Evolutionary conservation across 2,888 invertebrate genomes (phyloP), one percentile per base, ranked within the genome.

Genomic region (Tortricodes alternella): DNA sequence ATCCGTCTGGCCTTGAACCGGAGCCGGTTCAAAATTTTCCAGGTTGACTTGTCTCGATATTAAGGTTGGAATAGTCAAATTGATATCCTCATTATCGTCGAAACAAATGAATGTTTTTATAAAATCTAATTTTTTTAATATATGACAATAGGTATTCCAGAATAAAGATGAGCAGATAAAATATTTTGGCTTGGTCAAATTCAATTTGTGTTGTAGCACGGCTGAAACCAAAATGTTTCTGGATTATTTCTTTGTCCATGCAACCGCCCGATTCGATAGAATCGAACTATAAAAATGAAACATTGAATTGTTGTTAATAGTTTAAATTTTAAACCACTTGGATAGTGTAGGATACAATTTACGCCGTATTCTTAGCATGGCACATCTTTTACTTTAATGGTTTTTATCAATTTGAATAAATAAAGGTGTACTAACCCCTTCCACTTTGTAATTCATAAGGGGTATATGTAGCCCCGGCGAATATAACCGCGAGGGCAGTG

Each of bases 151-250:
- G 16, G 78, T 86, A 34, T 87, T 75, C 59, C 92, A 75, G n/a
- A 93, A 92, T 2, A 77, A 64, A 37, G 81, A 78, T 0, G 95
- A 94, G 50, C 92, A 92, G 68, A 95, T 93, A 51, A 95, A 91
- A 43, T 93, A 80, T 71, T 92, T 93, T 24, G 95, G 95, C 64
- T 92, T 92, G 0, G 94, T 93, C 51, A 95, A 85, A 51, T 83
- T 91, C 13, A 94, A 71, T 13, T 93, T 93, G 75, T 95, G 95
- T 67, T 91, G 81, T 1, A 95, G 75, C 74, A 92, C 93, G 60
- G 91, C 94, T 94, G 78, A 44, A 57, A 23, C 21, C 24, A 24
- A 11, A 29, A 29, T 9, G 9, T n/a, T 29, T n/a, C 2, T 4
- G 11, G n/a, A 2, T n/a, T 9, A 9, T 24, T 2, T 9, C 24